Conservation (phyloP, 2,797 vertebrate genomes). For the Geotria australis region DNA sequence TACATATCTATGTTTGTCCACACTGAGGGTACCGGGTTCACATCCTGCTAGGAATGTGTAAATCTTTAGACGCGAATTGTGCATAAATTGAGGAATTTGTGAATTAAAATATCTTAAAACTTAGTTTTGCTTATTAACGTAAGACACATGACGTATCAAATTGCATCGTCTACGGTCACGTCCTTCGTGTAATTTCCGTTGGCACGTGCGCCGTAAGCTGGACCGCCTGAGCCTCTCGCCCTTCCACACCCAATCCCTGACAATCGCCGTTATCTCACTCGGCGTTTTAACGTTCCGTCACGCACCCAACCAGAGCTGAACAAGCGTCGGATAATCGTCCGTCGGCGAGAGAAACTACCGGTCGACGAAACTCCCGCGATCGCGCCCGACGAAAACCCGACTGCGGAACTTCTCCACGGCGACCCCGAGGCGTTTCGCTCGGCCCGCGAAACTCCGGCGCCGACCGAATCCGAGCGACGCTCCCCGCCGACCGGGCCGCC, state of each 20-base stretch:
- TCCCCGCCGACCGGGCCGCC: no score
- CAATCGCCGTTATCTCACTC: not conserved
- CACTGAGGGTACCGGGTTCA: no score
- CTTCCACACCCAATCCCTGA: not conserved
- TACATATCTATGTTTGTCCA: no score
- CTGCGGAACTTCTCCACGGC: not conserved
- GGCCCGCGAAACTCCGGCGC: conserved; percentile 1
- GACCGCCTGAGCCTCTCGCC: not conserved
- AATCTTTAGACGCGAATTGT: no score
- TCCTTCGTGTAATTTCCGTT: no score
- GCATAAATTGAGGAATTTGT: no score
- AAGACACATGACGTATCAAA: no score
- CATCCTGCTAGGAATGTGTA: no score
- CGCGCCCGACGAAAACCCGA: conserved; percentile 1
- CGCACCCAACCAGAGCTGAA: conserved; percentile 14
- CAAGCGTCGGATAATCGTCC: conserved; percentile 15
- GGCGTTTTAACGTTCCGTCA: not conserved
- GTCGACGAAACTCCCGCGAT: conserved; percentile 3
- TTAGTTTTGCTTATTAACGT: no score
- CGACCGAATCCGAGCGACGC: not conserved
- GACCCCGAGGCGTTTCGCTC: conserved; percentile 3
- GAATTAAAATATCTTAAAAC: no score
- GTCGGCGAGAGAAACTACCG: conserved; percentile 35
- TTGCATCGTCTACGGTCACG: no score
- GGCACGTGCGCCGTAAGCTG: not conserved